phyloP scores from a whole-genome alignment of 1,140 invertebrate genomes.

The Cheumatopsyche charites region DNA sequence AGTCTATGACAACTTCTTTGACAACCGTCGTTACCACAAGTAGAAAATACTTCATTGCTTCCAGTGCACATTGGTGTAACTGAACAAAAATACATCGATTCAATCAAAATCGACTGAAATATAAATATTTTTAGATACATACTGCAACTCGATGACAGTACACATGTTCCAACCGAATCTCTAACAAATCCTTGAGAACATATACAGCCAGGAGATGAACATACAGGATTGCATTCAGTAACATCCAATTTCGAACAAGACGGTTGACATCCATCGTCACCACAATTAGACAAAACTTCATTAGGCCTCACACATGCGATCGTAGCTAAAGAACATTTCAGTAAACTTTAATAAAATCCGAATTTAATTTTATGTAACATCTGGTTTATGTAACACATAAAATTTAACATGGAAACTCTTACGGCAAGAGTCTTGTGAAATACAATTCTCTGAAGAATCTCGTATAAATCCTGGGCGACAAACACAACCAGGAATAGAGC shows the following conservation, averaged over 20 bases:
- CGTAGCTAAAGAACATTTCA: background rate
- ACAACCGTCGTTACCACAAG: background rate
- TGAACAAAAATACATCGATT: too few relatives aligned
- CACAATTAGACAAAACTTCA: background rate
- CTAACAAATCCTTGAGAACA: background rate
- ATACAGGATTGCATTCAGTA: too few relatives aligned
- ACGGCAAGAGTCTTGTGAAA: conserved; percentile 3
- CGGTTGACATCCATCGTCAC: background rate
- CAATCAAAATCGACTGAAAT: too few relatives aligned
- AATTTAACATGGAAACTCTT: background rate
- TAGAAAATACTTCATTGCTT: background rate
- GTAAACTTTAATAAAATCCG: background rate
- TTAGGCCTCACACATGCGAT: background rate
- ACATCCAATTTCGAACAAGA: background rate
- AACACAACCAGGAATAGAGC: background rate
- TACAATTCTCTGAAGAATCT: background rate
- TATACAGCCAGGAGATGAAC: background rate
- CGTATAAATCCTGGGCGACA: background rate
- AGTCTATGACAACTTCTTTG: background rate
- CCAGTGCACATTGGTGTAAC: background rate
- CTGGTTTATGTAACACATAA: too few relatives aligned
- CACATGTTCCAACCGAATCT: background rate
- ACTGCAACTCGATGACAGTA: background rate
- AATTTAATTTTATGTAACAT: background rate
- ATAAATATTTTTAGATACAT: too few relatives aligned